Conservation (phyloP, 1,140 invertebrate species). For the Harpegnathos saltator region DNA sequence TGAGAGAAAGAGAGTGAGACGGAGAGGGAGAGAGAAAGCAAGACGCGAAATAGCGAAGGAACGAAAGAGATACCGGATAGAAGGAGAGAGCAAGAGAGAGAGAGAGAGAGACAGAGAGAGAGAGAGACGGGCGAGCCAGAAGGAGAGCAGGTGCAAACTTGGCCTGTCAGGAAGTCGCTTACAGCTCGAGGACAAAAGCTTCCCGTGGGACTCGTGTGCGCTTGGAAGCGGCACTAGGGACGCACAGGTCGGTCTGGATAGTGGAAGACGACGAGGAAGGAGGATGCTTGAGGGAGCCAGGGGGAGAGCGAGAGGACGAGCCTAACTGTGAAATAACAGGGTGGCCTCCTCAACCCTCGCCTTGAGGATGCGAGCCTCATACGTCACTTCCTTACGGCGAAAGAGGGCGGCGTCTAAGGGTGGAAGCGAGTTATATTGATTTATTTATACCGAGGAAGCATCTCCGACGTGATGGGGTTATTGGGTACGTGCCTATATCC, state of each 20-base stretch:
- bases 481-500: slow-evolving; percentile 78
- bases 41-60: slow-evolving; percentile 48
- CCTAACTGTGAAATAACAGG: slow-evolving; percentile 86
- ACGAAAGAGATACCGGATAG: slow-evolving; percentile 34
- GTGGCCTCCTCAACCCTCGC: slow-evolving; percentile 77
- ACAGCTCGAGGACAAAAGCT: slow-evolving; percentile 85
- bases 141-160: slow-evolving; percentile 85
- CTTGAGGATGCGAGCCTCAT: slow-evolving; percentile 79
- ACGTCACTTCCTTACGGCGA: slow-evolving; percentile 81
- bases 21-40: slow-evolving; percentile 51
- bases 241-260: slow-evolving; percentile 73
- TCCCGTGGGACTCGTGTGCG: slow-evolving; percentile 83
- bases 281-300: slow-evolving; percentile 74
- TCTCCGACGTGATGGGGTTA: slow-evolving; percentile 80
- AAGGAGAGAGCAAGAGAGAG: slow-evolving; percentile 26
- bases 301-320: slow-evolving; percentile 73
- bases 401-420: slow-evolving; percentile 68
- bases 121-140: slow-evolving; percentile 65
- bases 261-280: slow-evolving; percentile 68
- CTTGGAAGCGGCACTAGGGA: slow-evolving; percentile 73
- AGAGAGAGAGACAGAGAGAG: slow-evolving; percentile 60
- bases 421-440: slow-evolving; percentile 83
- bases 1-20: slow-evolving; percentile 41
- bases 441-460: slow-evolving; percentile 82
- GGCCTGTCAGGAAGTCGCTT: slow-evolving; percentile 86